phyloP scores from a whole-genome alignment of 1,140 invertebrate species.

The Zaprionus camerounensis region DNA sequence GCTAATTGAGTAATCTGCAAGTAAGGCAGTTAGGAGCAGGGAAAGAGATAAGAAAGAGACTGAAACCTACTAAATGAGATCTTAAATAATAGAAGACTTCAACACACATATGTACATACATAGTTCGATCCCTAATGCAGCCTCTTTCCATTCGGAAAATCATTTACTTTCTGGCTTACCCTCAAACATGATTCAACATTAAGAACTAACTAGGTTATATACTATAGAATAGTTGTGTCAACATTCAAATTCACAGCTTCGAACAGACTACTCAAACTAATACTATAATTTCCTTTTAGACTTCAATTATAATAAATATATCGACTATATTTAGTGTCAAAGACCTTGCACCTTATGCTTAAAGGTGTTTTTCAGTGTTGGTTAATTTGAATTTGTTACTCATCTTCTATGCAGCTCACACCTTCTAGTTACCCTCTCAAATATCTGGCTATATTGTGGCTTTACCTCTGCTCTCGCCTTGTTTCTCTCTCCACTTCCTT shows the following conservation, averaged over 20 bases:
- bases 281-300: too few relatives aligned
- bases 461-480: neutral
- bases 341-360: neutral
- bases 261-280: too few relatives aligned
- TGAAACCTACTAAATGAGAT: neutral
- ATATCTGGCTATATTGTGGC: neutral
- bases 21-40: neutral
- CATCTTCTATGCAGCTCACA: neutral
- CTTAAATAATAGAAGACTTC: neutral
- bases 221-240: too few relatives aligned
- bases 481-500: neutral
- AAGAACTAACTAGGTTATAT: too few relatives aligned
- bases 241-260: too few relatives aligned
- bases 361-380: neutral
- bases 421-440: neutral
- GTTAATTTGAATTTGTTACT: neutral
- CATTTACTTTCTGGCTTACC: too few relatives aligned
- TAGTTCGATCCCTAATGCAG: too few relatives aligned
- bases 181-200: too few relatives aligned
- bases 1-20: neutral
- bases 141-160: too few relatives aligned
- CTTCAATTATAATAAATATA: too few relatives aligned
- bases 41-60: neutral
- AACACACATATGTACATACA: neutral
- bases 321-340: neutral